Conservation (phyloP, 2,113 vertebrate species). For the Okapia johnstoni region DNA sequence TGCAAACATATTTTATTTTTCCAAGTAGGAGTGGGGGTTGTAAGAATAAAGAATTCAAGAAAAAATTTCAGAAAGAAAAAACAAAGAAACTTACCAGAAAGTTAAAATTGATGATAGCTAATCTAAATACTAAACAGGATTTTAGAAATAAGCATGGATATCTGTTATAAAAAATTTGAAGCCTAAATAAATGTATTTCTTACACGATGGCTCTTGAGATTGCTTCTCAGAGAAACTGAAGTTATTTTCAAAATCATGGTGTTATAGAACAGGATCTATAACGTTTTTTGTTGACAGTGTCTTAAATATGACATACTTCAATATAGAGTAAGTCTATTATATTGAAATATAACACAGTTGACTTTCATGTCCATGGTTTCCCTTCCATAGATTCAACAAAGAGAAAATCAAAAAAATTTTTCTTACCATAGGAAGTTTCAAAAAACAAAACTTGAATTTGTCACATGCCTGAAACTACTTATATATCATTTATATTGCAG, state of each 20-base stretch:
- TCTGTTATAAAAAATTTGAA: not conserved
- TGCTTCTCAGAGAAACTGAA: not conserved
- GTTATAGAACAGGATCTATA: not conserved
- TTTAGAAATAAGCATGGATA: not conserved
- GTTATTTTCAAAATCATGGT: constrained; percentile 7
- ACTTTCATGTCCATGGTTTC: not conserved
- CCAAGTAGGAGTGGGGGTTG: not conserved
- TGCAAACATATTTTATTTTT: not conserved
- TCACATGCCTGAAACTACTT: not conserved
- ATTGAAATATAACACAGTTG: constrained; percentile 41
- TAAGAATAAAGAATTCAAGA: not conserved
- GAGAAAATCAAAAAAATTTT: not conserved
- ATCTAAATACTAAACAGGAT: not conserved
- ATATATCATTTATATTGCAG: not conserved
- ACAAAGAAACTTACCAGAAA: not conserved
- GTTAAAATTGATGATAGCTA: not conserved
- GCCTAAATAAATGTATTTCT: not conserved
- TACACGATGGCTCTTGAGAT: not conserved
- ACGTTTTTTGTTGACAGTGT: constrained; percentile 36
- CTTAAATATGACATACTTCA: constrained; percentile 43
- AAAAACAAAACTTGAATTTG: not conserved
- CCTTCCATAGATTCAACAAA: not conserved
- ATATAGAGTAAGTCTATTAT: constrained; percentile 1
- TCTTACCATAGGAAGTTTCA: not conserved
- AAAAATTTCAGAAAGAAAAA: not conserved